These are phyloP conservation scores for Cryptus armator DNA, from an alignment of 2,888 invertebrate species.

Conservation along the genomic window DNA sequence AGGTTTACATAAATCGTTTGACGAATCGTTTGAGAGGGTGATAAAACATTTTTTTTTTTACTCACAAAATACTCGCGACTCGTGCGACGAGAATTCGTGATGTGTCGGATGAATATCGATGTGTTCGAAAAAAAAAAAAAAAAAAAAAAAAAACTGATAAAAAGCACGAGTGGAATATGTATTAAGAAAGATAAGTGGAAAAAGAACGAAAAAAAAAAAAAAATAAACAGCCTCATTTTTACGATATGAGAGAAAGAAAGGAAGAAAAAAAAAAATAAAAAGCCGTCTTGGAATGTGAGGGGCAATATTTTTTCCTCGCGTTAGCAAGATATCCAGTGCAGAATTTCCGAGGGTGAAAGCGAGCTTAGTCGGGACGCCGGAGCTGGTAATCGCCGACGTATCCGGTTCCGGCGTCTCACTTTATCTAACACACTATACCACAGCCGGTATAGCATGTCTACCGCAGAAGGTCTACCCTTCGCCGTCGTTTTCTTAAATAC, in stretches of 20 bases:
- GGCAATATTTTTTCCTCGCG: slow-evolving; percentile 63
- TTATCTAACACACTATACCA: slow-evolving; percentile 63
- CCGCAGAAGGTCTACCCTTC: slow-evolving; percentile 41
- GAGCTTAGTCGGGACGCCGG: slow-evolving; percentile 57
- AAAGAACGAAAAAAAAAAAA: background rate
- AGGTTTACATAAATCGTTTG: slow-evolving; percentile 47
- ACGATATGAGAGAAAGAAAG: background rate
- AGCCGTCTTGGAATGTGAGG: slow-evolving; percentile 41
- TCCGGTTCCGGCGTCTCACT: slow-evolving; percentile 69
- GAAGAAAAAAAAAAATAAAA: slow-evolving; percentile 6
- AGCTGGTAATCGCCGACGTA: slow-evolving; percentile 69
- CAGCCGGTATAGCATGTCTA: slow-evolving; percentile 22
- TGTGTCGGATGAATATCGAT: background rate
- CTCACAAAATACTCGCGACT: slow-evolving; percentile 27
- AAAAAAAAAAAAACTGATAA: background rate
- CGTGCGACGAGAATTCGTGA: background rate
- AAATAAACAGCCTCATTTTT: slow-evolving; percentile 3
- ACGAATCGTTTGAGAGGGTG: slow-evolving; percentile 23
- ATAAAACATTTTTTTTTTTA: slow-evolving; percentile 38
- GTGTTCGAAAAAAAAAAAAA: background rate
- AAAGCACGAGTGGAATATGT: background rate
- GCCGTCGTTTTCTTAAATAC: slow-evolving; percentile 65
- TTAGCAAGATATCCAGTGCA: slow-evolving; percentile 52
- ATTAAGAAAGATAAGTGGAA: background rate
- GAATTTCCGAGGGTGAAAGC: slow-evolving; percentile 60